These are phyloP conservation scores for Copidosoma floridanum DNA, from an alignment of 1,140 invertebrate species.

Conservation along the genomic window DNA sequence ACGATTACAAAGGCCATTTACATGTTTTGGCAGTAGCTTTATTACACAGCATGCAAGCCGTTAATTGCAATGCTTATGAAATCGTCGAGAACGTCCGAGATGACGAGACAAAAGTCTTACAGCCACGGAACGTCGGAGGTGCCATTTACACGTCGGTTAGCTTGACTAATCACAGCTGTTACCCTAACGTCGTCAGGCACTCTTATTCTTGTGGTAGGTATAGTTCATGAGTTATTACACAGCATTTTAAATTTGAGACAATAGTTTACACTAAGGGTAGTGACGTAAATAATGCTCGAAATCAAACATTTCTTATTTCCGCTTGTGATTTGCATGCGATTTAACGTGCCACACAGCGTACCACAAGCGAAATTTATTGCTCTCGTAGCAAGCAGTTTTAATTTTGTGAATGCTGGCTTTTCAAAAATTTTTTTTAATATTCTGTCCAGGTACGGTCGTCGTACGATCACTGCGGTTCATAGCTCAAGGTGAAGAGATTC, in stretches of 20 bases:
- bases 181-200: conserved; percentile 61
- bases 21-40: conserved; percentile 51
- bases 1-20: conserved; percentile 27
- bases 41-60: conserved; percentile 60
- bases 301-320: conserved; percentile 5
- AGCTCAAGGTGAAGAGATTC: conserved; percentile 57
- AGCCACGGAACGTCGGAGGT: conserved; percentile 58
- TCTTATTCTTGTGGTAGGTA: conserved; percentile 49
- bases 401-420: too few relatives aligned
- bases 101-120: conserved; percentile 39
- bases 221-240: too few relatives aligned
- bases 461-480: conserved; percentile 57
- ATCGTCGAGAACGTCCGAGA: conserved; percentile 58
- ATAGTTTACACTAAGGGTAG: neutral
- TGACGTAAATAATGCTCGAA: neutral
- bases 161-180: conserved; percentile 64
- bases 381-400: too few relatives aligned
- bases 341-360: neutral
- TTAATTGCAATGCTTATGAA: conserved; percentile 68
- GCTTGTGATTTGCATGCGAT: too few relatives aligned
- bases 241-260: neutral
- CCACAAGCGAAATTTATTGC: neutral
- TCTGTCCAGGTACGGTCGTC: conserved; percentile 51
- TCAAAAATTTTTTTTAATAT: too few relatives aligned
- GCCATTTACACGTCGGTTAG: conserved; percentile 65